Evolutionary conservation across 2,113 vertebrate species (phyloP).

Genomic region (Bujurquina vittata): DNA sequence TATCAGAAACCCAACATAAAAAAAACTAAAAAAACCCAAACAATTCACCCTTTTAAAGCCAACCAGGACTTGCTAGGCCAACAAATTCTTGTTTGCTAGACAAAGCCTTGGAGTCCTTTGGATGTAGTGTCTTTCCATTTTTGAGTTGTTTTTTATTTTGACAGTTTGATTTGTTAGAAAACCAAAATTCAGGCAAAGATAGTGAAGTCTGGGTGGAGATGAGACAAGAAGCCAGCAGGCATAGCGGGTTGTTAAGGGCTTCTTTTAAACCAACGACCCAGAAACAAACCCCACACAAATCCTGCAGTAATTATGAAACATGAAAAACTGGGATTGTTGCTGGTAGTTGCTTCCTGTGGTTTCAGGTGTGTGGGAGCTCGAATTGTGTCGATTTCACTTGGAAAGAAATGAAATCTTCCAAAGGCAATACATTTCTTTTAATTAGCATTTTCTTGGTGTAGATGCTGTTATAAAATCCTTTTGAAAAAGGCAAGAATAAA

Average conservation of each 20-base stretch:
- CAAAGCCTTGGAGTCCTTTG: neutral
- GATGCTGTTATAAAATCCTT: neutral
- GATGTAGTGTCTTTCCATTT: neutral
- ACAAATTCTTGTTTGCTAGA: neutral
- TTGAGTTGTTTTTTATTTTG: neutral
- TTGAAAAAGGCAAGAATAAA: neutral
- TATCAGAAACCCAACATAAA: neutral
- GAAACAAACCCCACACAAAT: neutral
- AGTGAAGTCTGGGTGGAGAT: neutral
- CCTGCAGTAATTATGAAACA: constrained; percentile 9
- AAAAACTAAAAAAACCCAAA: neutral
- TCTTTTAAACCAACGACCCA: neutral
- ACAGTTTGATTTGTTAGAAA: neutral
- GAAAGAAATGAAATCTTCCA: neutral
- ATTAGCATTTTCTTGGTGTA: neutral
- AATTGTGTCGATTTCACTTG: neutral
- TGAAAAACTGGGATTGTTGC: neutral
- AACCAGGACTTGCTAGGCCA: neutral
- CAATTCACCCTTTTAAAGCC: neutral
- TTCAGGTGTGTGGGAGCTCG: neutral
- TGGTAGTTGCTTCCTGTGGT: neutral
- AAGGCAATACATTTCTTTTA: neutral
- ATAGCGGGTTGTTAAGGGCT: neutral
- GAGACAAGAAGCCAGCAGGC: neutral
- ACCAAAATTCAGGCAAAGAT: neutral